Evolutionary conservation across 2,113 vertebrate genomes (phyloP).

Genomic region (Sorex araneus): DNA sequence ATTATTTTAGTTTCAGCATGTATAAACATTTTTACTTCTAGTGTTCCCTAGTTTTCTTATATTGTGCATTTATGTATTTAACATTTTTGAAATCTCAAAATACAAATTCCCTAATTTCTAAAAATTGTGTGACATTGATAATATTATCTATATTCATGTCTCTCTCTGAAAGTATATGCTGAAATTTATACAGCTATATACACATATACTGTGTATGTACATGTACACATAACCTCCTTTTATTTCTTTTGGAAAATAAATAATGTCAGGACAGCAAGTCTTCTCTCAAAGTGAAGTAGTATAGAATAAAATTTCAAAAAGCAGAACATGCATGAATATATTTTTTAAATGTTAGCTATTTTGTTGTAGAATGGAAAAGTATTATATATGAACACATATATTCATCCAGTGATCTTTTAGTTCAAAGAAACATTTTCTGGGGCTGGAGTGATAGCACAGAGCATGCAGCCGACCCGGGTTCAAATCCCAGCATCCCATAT

Average conservation of each 20-base stretch:
- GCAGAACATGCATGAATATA: not conserved
- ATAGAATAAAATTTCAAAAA: not conserved
- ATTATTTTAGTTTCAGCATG: not conserved
- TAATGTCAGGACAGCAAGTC: not conserved
- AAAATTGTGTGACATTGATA: too few relatives aligned
- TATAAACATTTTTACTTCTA: too few relatives aligned
- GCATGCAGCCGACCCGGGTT: too few relatives aligned
- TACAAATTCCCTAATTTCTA: too few relatives aligned
- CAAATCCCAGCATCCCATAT: too few relatives aligned
- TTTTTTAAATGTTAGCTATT: not conserved
- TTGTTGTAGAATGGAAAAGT: not conserved
- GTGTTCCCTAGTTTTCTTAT: not conserved
- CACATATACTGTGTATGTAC: too few relatives aligned
- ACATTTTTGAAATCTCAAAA: not conserved
- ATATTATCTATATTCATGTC: too few relatives aligned
- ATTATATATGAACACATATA: not conserved
- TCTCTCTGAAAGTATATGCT: too few relatives aligned
- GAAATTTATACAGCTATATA: too few relatives aligned
- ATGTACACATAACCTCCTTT: too few relatives aligned
- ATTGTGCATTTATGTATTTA: constrained; percentile 9
- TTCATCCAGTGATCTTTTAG: not conserved
- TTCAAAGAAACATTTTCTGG: constrained; percentile 24
- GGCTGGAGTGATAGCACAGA: too few relatives aligned
- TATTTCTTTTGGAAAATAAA: not conserved
- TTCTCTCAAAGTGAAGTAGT: not conserved